Evolutionary conservation across 1,140 invertebrate species (phyloP), one percentile per base, ranked within the genome.

Genomic region (Bombus ignitus): DNA sequence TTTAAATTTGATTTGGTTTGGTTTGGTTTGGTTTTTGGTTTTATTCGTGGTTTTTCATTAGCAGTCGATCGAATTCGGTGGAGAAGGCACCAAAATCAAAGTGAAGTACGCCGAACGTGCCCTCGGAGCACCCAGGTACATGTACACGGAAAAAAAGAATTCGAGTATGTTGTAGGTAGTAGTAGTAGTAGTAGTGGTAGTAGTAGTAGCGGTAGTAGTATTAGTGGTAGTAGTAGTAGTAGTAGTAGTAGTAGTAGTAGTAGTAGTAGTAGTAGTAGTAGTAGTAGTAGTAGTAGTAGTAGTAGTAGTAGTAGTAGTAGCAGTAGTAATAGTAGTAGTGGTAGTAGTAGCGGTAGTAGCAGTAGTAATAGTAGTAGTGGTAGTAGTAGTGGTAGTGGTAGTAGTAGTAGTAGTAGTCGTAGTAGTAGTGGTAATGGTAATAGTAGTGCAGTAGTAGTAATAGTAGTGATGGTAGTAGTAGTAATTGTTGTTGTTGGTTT

Each of bases 91-190:
- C 92, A 94, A 94, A 95, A 92, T 92, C 92, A 93, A 94, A 65
- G 44, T 92, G 92, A 92, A 90, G 91, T 93, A 94, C 94, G 92
- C 89, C 84, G 83, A 93, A 92, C 92, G 92, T 95, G 91, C 91
- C 93, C 92, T 94, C 94, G 91, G 90, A 94, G 92, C 94, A 95
- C 94, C 95, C 94, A 95, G 93, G 94, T 95, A 95, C 94, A 95
- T 94, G 93, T 94, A 88, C 88, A 92, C 75, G 75, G 93, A 92
- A 93, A 89, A 90, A 71, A 89, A 90, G 73, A 90, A 47, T 84
- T 81, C 80, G 85, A 87, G 75, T 90, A 88, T 88, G 84, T 87
- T 75, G 86, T 76, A 81, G 62, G 44, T 76, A 53, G 28, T 81
- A 47, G 37, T 85, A 53, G 18, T 53, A 53, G 47, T 53, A 2